Evolutionary conservation across 2,113 vertebrate genomes (phyloP), one percentile per base, ranked within the genome.

Genomic region (Pyxicephalus adspersus): DNA sequence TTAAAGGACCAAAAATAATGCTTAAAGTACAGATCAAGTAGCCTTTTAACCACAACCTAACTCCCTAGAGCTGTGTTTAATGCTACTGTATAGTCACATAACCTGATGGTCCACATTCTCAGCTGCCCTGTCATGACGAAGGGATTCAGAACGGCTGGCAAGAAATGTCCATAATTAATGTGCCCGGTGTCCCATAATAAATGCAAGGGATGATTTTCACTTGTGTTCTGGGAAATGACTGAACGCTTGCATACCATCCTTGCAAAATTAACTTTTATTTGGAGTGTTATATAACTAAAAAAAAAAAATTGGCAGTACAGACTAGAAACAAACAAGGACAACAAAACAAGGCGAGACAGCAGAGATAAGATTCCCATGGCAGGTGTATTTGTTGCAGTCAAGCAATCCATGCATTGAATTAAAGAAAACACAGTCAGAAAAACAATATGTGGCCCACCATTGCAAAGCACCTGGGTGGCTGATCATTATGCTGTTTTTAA

Each of bases 1-100:
- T 45, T 45, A 90, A 89, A 90, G 85, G 77, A 85, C 84, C 85
- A 81, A 83, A 85, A 85, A 86, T 75, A 86, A 86, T 84, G 83
- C 88, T 86, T 86, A 85, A 84, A 85, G 86, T 83, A 86, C 84
- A 85, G 85, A 88, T 89, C 90, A 89, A 90, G 88, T 88, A 85
- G 85, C 83, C 85, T 91, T 88, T 88, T 87, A 86, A 85, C 61
- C 25, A 74, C 28, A 19, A 31, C 60, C 25, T 54, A 38, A 45
- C 67, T 60, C 66, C 66, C 67, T n/a, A 52, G 34, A 7, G 60
- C 55, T 58, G 22, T 31, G 52, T 28, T 45, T 60, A 81, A 64
- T 22, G 50, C 51, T 73, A 73, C 78, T 81, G 67, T 80, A 80
- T 72, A 28, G 78, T 60, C 78, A 80, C 50, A 29, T 80, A 38